Evolutionary conservation across 2,888 invertebrate species (phyloP), one percentile per base, ranked within the genome.

Genomic region (Eulithis testata): DNA sequence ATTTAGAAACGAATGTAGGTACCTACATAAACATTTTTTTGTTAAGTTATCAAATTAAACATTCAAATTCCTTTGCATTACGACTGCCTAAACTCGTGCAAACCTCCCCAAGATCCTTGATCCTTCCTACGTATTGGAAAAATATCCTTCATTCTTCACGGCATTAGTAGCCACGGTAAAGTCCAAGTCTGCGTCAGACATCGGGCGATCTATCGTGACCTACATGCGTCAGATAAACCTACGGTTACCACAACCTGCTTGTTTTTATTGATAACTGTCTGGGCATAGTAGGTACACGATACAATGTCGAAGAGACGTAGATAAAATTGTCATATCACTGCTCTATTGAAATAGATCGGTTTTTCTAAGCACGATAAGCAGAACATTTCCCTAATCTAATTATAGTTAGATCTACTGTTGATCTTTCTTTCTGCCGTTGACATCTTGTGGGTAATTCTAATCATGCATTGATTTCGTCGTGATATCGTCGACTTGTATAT

Each of bases 201-300:
- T 69, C 69, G 64, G 66, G 60, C 68, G 66, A 69, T 67, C 63
- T 56, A 58, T 57, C 53, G 60, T 63, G 68, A 63, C 65, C 67
- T 54, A 65, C 61, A 57, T 56, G 55, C 49, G 57, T 50, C 57
- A 66, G 71, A 73, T 69, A 68, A 72, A 54, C 65, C 45, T 51
- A 11, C 50, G 47, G 9, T 31, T 45, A 37, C 47, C 53, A 60
- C 51, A 50, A 64, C 61, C 52, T 56, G 60, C 56, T 60, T 60
- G 60, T 67, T 67, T 57, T 36, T 37, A 11, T 49, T 50, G 63
- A 63, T 60, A 61, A 47, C 21, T 36, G 47, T 53, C 56, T 56
- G 51, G 11, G 37, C 58, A 58, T 44, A 43, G 56, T 60, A 60
- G 47, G 37, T 55, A 58, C 54, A 31, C 11, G 37, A 57, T 59